Base-by-base conservation (phyloP, 1,140 invertebrate species). In the Aphelenchoides fujianensis region DNA sequence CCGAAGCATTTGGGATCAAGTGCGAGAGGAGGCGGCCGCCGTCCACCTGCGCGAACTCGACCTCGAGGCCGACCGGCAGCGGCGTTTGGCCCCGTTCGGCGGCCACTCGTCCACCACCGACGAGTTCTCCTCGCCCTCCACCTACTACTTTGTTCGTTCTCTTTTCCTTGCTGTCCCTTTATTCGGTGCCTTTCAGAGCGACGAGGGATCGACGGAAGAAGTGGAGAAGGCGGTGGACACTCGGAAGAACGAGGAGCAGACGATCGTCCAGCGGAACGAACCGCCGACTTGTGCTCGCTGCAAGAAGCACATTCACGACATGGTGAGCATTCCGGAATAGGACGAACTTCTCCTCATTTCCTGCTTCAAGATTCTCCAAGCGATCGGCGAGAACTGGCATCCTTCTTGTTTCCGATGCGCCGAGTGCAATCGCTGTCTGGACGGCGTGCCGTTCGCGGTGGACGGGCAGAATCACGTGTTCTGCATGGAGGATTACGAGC, bases 331-430 rank as follows among this genome's bases (percentile, higher is more conserved):
- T 61, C 36, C 16, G 2, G 59, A 61, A n/a, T n/a, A 61, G 2
- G 30, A 31, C n/a, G n/a, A 1, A 61, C 1, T 23, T 1, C 52
- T 53, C 2, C n/a, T 19, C 2, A 34, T 61, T 61, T 1, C 36
- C n/a, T 61, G n/a, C n/a, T n/a, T 61, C 36, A 16, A 73, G 69
- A 32, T 74, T 82, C 85, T 98, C 36, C 95, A 98, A 90, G 96
- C 96, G 0, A 95, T 98, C 93, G 96, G 95, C 3, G 97, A 97
- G 86, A 95, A 94, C 0, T 98, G 97, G 86, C 96, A 98, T 86
- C 96, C 96, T 9, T 94, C 94, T 2, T 98, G 96, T 87, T 98
- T 98, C 86, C 90, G 95, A 52, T 98, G 96, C 85, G 96, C 92
- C 85, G 89, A 96, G 54, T 98, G 96, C 85, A 95, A 96, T 85